Percentiles rank a stretch among this genome's conserved stretches.
Conservation (phyloP, 2,797 vertebrate genomes). For the Gymnopithys bicolor region DNA sequence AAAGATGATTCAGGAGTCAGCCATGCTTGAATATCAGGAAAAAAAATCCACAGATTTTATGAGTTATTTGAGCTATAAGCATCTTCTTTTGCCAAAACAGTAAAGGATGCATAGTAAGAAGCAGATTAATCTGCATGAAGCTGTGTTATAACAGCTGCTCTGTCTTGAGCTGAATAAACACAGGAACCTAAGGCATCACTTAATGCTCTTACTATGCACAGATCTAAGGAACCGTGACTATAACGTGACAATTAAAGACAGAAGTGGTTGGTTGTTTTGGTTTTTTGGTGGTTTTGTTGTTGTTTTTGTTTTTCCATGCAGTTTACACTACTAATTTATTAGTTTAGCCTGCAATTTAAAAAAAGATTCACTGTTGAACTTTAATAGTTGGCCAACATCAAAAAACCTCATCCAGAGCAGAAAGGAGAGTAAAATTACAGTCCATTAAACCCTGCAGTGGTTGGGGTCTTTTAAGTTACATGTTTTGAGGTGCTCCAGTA, state of each 20-base stretch:
- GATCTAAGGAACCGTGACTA: neutral
- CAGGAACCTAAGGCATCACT: neutral
- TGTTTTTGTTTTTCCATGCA: no score
- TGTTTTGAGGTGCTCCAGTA: neutral
- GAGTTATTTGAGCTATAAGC: neutral
- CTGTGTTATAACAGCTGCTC: neutral
- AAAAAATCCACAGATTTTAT: neutral
- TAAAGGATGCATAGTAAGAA: neutral
- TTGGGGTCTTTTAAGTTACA: neutral
- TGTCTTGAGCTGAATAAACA: neutral
- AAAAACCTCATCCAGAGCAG: neutral
- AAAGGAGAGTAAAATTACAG: neutral
- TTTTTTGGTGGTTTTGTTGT: no score
- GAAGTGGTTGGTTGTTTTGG: neutral
- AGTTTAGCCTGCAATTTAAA: neutral
- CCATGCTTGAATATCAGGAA: neutral
- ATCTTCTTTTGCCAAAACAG: neutral
- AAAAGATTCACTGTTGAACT: neutral
- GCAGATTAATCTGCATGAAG: neutral
- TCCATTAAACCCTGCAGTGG: neutral
- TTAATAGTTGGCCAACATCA: neutral
- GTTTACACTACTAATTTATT: neutral
- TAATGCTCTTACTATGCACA: neutral
- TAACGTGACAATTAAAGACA: neutral
- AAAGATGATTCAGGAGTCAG: neutral